Conservation (phyloP, 1,140 invertebrate genomes). For the Aradophagus sp. region DNA sequence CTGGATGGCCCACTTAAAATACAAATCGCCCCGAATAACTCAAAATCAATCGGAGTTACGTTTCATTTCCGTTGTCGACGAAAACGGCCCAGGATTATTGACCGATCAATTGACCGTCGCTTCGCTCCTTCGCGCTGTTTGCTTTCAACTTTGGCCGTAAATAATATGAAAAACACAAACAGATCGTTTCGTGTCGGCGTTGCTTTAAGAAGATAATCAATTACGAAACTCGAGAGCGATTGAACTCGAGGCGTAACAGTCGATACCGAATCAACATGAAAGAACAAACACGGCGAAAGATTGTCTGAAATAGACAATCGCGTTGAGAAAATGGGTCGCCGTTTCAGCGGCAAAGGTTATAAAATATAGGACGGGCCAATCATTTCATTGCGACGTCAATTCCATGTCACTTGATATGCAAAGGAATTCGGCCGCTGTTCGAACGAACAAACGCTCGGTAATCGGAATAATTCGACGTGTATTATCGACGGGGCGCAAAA, state of each 20-base stretch:
- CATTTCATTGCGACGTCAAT: constrained; percentile 12
- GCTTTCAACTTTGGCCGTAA: too few species aligned
- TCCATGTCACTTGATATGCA: constrained; percentile 8
- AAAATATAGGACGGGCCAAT: constrained; percentile 12
- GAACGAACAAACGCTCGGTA: constrained; percentile 1
- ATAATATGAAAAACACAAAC: too few species aligned
- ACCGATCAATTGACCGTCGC: too few species aligned
- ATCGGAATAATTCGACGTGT: constrained; percentile 1
- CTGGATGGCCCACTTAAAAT: too few species aligned
- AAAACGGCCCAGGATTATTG: too few species aligned
- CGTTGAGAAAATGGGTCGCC: constrained; percentile 2
- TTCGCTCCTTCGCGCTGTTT: too few species aligned
- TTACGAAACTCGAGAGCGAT: constrained; percentile 16
- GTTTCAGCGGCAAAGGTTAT: constrained; percentile 9
- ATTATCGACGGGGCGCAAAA: background rate
- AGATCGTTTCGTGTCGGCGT: background rate
- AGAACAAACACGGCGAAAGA: constrained; percentile 16
- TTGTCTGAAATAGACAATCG: constrained; percentile 21
- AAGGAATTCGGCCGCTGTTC: constrained; percentile 9
- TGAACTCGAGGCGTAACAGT: constrained; percentile 16
- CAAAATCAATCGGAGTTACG: too few species aligned
- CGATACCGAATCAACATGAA: constrained; percentile 20
- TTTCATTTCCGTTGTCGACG: too few species aligned
- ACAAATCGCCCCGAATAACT: too few species aligned
- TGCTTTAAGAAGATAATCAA: constrained; percentile 8